These are phyloP conservation scores for Melanogrammus aeglefinus DNA, from an alignment of 2,797 vertebrate genomes.

Conservation along the genomic window DNA sequence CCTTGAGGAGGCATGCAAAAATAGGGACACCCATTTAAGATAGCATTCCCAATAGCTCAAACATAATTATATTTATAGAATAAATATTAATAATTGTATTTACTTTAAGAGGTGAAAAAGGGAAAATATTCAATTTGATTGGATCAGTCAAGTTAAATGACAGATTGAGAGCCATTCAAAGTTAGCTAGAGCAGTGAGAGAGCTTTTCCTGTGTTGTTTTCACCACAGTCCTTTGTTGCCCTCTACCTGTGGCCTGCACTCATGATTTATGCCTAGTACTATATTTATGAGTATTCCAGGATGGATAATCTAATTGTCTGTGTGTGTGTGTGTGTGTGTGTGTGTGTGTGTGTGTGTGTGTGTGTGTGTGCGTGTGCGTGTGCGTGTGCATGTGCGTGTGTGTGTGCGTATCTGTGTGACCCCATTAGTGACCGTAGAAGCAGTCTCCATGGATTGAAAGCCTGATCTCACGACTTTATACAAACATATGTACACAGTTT, in stretches of 20 bases:
- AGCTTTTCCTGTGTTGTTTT: neutral
- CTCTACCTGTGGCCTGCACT: neutral
- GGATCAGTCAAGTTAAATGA: neutral
- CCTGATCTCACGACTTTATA: too few relatives aligned
- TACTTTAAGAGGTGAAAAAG: neutral
- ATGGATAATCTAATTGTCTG: too few relatives aligned
- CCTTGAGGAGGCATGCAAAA: too few relatives aligned
- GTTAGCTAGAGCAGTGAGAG: neutral
- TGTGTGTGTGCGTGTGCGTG: neutral
- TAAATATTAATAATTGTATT: too few relatives aligned
- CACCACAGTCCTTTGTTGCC: neutral
- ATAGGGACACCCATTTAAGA: too few relatives aligned
- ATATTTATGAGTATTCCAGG: too few relatives aligned
- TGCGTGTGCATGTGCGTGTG: neutral
- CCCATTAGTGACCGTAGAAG: too few relatives aligned
- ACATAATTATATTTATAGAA: neutral
- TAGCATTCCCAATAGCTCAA: too few relatives aligned
- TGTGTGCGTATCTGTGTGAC: too few relatives aligned
- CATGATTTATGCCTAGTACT: neutral
- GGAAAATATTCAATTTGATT: neutral
- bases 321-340: conserved; percentile 6
- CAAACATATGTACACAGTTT: too few relatives aligned
- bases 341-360: neutral
- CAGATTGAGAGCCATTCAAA: neutral
- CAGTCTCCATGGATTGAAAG: too few relatives aligned